Base-by-base conservation (phyloP, 2,113 vertebrate species). In the Circaetus gallicus region DNA sequence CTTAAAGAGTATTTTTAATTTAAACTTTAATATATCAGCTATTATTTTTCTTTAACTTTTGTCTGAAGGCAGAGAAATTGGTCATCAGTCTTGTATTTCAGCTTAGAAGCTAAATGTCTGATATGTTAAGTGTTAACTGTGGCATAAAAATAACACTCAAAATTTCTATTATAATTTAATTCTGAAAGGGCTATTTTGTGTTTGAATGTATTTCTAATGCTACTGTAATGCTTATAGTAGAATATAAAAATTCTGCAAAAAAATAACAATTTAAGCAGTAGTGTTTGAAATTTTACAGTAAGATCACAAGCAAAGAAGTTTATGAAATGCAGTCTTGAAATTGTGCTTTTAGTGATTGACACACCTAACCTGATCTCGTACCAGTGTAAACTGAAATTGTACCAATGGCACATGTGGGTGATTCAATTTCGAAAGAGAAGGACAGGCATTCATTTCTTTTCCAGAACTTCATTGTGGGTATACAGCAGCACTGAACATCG, bases 371-470 rank as follows among this genome's bases (percentile, higher is more conserved):
- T 45, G 36, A 42, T 53, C 14, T 82, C 22, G 40, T 58, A 16
- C 13, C 24, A 31, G 4, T 24, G 10, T 71, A 53, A 79, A 74
- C 17, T 66, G 65, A 79, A 66, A 62, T 79, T 79, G 7, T 58
- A 52, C 50, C 0, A 1, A 52, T 52, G 36, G 5, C 7, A 26
- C 13, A 40, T 1, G 0, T 15, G 15, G 9, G 13, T 43, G 10
- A 79, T 49, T 53, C 11, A 45, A 2, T 76, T 91, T 86, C 2
- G 6, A 82, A 91, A 86, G 40, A 61, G 21, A 4, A 76, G 2
- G 19, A 34, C 12, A 71, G 31, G 22, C 10, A 63, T 72, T 9
- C 12, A 32, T 71, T 86, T 79, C 0, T 40, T 79, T 89, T 82
- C 8, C 70, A 79, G 55, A 70, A 29, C 9, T 71, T 71, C 25